Conservation (phyloP, 2,797 vertebrate species). For the Danio jaintianensis region DNA sequence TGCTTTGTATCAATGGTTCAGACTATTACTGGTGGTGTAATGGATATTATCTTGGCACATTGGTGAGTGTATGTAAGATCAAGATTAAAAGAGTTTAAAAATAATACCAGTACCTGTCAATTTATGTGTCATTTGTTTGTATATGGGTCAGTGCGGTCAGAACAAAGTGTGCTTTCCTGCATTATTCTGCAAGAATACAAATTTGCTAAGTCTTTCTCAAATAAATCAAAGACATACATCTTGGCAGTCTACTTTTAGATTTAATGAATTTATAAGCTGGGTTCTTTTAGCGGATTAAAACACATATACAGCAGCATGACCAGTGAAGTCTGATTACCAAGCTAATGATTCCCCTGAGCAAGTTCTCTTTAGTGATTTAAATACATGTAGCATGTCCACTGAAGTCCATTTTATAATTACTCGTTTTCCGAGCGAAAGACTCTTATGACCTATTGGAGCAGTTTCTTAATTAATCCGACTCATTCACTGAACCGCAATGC, state of each 20-base stretch:
- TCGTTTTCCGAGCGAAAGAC: neutral
- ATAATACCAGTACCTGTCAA: no score
- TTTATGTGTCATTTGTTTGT: no score
- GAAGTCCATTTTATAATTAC: neutral
- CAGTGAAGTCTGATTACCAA: neutral
- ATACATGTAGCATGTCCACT: neutral
- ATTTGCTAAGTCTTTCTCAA: neutral
- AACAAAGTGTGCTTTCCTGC: neutral
- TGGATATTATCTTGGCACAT: no score
- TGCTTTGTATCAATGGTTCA: no score
- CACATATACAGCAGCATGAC: no score
- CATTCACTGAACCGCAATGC: neutral
- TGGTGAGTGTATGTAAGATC: no score
- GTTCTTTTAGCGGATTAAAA: no score
- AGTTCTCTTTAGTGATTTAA: neutral
- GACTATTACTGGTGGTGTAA: no score
- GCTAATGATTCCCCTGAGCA: neutral
- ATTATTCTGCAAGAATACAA: neutral
- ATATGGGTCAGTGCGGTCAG: no score
- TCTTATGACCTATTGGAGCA: neutral
- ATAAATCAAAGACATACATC: neutral
- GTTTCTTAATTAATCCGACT: slow-evolving; percentile 1
- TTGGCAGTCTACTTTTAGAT: neutral
- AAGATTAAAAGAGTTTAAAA: no score
- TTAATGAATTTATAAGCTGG: neutral